Evolutionary conservation across 2,888 invertebrate species (phyloP), one percentile per base, ranked within the genome.

Genomic region (Callyntrura guangdongensis): DNA sequence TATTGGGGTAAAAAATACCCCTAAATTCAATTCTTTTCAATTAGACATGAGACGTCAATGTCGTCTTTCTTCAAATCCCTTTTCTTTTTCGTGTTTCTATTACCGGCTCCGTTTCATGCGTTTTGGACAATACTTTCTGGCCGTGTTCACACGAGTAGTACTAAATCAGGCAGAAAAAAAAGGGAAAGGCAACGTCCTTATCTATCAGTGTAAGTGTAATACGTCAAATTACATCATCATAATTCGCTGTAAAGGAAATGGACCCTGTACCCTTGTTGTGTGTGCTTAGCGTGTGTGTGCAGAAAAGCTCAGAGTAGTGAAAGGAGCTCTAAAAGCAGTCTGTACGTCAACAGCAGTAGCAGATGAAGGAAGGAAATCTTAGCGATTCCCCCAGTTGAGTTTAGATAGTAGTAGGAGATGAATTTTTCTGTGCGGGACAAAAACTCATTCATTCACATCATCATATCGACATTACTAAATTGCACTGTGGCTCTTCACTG

Each of bases 1-100:
- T 14, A 67, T 67, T 12, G 11, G 17, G 9, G n/a, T n/a, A 45
- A 36, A 6, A 36, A 36, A 36, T 36, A 6, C 36, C 6, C 6
- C 36, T 17, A 72, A 72, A 72, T 72, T 45, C 69, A 72, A 72
- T 72, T 45, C 69, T n/a, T 72, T 72, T 72, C 69, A 72, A 72
- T 72, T 72, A 45, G 45, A 9, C 36, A 72, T 72, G 36, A 45
- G 45, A 9, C 36, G 36, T 45, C 36, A 72, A 36, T 45, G 12
- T 17, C 17, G n/a, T 17, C 69, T 45, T n/a, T 72, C 69, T 45
- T n/a, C 45, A 17, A 72, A 45, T 36, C 45, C 45, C 20, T 72
- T 45, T 61, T 17, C 67, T 27, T 36, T 69, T 27, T 36, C 36
- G 6, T 9, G 11, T n/a, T 72, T 9, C 2, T 14, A 9, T 27